phyloP scores from a whole-genome alignment of 2,888 invertebrate genomes.

The Heliconius ethilla region DNA sequence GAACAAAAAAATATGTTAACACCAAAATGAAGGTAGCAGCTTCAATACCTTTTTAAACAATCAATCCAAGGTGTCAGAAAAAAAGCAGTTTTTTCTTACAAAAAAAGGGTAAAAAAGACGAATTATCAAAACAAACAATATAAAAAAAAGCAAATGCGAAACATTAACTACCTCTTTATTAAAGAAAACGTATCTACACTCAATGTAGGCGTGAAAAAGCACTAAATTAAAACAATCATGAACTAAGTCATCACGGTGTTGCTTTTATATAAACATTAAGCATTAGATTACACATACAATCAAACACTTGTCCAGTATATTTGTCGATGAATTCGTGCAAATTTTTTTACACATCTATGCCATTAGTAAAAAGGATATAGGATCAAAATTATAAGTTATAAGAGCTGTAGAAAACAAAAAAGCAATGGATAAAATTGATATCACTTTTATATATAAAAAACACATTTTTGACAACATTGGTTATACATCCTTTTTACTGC shows the following conservation, averaged over 20 bases:
- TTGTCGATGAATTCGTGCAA: conserved; percentile 15
- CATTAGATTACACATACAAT: not conserved
- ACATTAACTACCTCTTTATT: conserved; percentile 14
- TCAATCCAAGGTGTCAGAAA: not conserved
- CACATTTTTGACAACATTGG: not conserved
- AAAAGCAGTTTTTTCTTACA: not conserved
- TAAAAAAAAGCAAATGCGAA: conserved; percentile 2
- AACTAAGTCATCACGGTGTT: not conserved
- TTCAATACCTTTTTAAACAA: not conserved
- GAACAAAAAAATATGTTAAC: not conserved
- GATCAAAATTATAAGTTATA: not conserved
- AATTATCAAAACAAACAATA: not conserved
- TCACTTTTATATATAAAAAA: not conserved
- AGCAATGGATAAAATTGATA: not conserved
- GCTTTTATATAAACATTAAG: not conserved
- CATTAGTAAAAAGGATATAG: not conserved
- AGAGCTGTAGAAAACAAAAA: not conserved
- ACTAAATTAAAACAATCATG: not conserved
- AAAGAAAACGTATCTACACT: conserved; percentile 11
- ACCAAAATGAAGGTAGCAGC: not conserved
- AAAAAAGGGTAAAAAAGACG: not conserved
- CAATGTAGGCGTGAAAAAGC: conserved; percentile 8
- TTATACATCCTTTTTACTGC: not conserved
- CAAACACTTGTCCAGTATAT: conserved; percentile 15
- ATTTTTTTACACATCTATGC: not conserved